Conservation (phyloP, 2,113 vertebrate species). For the Thalassarche chlororhynchos region DNA sequence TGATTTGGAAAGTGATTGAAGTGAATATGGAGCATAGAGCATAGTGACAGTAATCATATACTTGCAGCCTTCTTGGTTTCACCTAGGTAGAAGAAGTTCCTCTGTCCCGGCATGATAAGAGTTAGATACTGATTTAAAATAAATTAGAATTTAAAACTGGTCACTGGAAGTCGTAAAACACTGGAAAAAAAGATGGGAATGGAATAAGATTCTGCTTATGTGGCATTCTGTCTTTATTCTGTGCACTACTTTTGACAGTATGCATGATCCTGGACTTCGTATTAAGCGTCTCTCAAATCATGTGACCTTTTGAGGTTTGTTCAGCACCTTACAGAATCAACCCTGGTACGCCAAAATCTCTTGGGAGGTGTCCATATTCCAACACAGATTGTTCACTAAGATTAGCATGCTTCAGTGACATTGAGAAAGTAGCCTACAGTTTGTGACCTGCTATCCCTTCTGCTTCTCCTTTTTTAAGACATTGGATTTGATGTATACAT, state of each 20-base stretch:
- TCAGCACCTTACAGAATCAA: neutral
- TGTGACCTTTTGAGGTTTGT: neutral
- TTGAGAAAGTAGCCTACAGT: neutral
- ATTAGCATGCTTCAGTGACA: neutral
- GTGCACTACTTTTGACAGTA: neutral
- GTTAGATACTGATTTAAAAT: neutral
- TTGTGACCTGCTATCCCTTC: neutral
- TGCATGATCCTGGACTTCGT: neutral
- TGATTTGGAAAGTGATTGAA: neutral
- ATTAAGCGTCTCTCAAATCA: neutral
- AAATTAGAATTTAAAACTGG: neutral
- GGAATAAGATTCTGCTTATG: neutral
- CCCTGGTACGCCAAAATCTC: neutral
- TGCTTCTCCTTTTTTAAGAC: neutral
- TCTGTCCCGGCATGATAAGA: neutral
- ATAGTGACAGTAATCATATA: neutral
- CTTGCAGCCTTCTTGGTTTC: rapidly evolving
- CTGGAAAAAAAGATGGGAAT: neutral
- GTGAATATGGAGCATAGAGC: rapidly evolving
- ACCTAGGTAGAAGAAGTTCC: neutral
- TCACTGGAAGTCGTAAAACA: neutral
- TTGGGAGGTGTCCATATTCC: neutral
- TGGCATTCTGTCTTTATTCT: neutral
- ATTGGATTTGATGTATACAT: neutral
- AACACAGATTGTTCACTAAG: neutral